Base-by-base conservation (phyloP, 2,888 invertebrate species). In the Notocelia uddmanniana region DNA sequence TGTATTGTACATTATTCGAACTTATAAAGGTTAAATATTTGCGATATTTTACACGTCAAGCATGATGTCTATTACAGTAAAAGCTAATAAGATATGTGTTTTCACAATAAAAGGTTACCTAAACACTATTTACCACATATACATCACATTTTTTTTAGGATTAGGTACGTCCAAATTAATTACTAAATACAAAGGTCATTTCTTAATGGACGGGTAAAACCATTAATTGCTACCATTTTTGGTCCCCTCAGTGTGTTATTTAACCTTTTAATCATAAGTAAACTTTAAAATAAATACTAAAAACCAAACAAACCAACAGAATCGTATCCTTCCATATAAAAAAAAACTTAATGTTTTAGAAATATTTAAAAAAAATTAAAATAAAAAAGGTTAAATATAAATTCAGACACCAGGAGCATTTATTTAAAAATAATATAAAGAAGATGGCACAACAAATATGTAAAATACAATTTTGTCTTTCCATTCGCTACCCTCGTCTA, bases 401-500 rank as follows among this genome's bases (percentile, higher is more conserved):
- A 19, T 15, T 9, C 19, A 19, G 57, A 45, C 26, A 55, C 18
- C 23, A 31, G 55, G 37, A 37, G 59, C 59, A 21, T 41, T 21
- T 41, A 59, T 37, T 58, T 21, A 58, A 37, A 37, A 58, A 18
- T 5, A 9, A 23, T 2, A 19, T 19, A 15, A 21, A 21, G 13
- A 19, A 37, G 21, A 37, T 6, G 37, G 8, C 18, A 34, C 21
- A 2, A 21, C 8, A 58, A 37, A 37, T 37, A 41, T 59, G 15
- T 21, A 62, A 23, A 48, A 23, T 63, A 60, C 9, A 21, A 52
- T 57, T 59, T 55, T 8, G 8, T 5, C 15, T 55, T 52, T 41
- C 13, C 10, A 41, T 50, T 37, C 48, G 34, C 74, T 74, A 66
- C 76, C 79, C 67, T 75, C 74, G 73, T 78, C 74, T 78, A 76